These are phyloP conservation scores for Mus spretus DNA, from an alignment of 2,797 vertebrate species.

Conservation along the genomic window DNA sequence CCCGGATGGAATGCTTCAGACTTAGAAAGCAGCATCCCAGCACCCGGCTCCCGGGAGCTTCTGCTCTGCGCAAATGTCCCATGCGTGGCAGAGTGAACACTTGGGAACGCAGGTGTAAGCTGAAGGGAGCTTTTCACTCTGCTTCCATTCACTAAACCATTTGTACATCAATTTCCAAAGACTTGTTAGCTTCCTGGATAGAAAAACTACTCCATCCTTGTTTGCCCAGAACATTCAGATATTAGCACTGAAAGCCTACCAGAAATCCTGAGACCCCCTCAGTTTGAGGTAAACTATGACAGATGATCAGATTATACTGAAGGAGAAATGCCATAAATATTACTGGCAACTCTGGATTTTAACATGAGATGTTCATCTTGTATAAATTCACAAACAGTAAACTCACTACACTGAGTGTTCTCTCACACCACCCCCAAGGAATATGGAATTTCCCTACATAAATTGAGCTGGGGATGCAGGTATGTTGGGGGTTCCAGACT, in stretches of 20 bases:
- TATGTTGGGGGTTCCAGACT: background rate
- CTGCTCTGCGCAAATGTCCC: background rate
- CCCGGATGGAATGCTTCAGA: background rate
- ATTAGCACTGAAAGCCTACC: background rate
- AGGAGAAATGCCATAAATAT: background rate
- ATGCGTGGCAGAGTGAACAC: no score
- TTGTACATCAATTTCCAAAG: background rate
- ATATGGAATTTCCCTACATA: background rate
- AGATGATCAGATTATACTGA: no score
- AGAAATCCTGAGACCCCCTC: background rate
- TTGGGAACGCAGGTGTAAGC: background rate
- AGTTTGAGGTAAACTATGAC: background rate
- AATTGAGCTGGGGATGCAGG: background rate
- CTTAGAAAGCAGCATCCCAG: background rate
- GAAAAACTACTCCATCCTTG: fast-evolving
- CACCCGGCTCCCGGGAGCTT: background rate
- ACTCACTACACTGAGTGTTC: background rate
- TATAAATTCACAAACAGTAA: background rate
- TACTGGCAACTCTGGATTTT: background rate
- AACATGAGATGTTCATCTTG: background rate
- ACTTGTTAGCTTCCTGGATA: background rate
- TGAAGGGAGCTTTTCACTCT: background rate
- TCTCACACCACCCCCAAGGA: background rate
- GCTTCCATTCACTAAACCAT: background rate
- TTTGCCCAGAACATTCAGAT: background rate